Evolutionary conservation across 1,140 invertebrate species (phyloP).

Genomic region (Hestina assimilis): DNA sequence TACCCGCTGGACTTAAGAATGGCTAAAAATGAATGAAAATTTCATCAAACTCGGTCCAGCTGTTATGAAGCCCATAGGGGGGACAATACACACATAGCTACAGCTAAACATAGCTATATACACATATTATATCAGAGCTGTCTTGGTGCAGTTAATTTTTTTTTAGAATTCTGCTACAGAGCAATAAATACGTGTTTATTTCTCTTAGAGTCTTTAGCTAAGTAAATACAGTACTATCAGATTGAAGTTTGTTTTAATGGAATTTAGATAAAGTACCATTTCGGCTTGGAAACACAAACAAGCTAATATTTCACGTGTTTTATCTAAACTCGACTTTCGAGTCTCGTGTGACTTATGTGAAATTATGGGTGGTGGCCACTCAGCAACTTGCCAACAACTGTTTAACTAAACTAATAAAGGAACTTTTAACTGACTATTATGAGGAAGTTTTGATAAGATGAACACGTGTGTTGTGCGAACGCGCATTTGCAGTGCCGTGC

Average conservation of each 20-base stretch:
- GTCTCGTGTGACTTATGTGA: constrained; percentile 7
- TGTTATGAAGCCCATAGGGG: too few relatives aligned
- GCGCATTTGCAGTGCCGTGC: constrained; percentile 33
- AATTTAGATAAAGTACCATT: constrained; percentile 20
- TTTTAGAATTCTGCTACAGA: background rate
- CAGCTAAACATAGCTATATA: too few relatives aligned
- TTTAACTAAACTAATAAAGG: constrained; percentile 47
- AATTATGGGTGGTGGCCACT: constrained; percentile 19
- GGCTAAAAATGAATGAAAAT: too few relatives aligned
- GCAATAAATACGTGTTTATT: background rate
- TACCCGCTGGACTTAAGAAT: too few relatives aligned
- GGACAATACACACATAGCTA: too few relatives aligned
- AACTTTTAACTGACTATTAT: constrained; percentile 44
- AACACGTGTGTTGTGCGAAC: constrained; percentile 26
- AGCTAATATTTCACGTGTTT: constrained; percentile 27
- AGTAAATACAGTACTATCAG: constrained; percentile 5
- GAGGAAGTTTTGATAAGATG: constrained; percentile 35
- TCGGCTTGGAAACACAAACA: constrained; percentile 20
- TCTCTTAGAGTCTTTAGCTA: background rate
- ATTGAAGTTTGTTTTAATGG: constrained; percentile 26
- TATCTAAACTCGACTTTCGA: constrained; percentile 20
- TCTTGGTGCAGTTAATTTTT: too few relatives aligned
- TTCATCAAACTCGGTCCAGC: too few relatives aligned
- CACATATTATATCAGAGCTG: too few relatives aligned
- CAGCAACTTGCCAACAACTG: constrained; percentile 27